Conservation (phyloP, 2,113 vertebrate genomes). For the Lagopus leucura region DNA sequence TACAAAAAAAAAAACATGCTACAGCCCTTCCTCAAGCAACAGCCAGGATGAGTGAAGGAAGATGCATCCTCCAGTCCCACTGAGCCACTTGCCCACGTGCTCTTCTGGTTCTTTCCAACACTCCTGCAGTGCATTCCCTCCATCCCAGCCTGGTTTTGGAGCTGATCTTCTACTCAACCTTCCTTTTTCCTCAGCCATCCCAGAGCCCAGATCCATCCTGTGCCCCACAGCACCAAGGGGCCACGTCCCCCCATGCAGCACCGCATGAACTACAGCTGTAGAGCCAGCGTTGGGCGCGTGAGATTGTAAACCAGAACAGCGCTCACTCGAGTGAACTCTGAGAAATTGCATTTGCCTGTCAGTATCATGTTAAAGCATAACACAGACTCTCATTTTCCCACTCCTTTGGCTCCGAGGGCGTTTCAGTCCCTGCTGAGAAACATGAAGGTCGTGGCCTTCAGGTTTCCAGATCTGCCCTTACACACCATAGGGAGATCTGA, state of each 20-base stretch:
- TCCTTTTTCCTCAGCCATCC: neutral
- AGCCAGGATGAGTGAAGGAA: neutral
- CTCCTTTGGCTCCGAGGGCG: constrained; percentile 67
- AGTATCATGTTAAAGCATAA: constrained; percentile 82
- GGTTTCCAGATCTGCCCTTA: constrained; percentile 79
- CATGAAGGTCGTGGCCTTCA: constrained; percentile 83
- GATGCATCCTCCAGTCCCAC: neutral
- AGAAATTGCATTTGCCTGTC: constrained; percentile 81
- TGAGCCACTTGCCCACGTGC: rapidly evolving
- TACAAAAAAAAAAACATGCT: neutral
- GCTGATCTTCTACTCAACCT: neutral
- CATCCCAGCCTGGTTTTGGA: neutral
- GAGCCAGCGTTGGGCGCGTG: neutral
- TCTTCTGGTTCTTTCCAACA: neutral
- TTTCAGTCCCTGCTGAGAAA: constrained; percentile 80
- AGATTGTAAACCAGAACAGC: constrained; percentile 48
- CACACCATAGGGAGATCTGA: constrained; percentile 75
- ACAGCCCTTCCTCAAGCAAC: neutral
- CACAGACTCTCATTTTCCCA: constrained; percentile 84
- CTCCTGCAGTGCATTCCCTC: neutral
- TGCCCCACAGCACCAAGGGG: neutral
- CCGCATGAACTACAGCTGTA: neutral
- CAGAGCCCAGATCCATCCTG: neutral
- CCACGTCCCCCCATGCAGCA: neutral
- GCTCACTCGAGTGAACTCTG: neutral